These are phyloP conservation scores for Mamestra brassicae DNA, from an alignment of 2,888 invertebrate species.

Conservation along the genomic window DNA sequence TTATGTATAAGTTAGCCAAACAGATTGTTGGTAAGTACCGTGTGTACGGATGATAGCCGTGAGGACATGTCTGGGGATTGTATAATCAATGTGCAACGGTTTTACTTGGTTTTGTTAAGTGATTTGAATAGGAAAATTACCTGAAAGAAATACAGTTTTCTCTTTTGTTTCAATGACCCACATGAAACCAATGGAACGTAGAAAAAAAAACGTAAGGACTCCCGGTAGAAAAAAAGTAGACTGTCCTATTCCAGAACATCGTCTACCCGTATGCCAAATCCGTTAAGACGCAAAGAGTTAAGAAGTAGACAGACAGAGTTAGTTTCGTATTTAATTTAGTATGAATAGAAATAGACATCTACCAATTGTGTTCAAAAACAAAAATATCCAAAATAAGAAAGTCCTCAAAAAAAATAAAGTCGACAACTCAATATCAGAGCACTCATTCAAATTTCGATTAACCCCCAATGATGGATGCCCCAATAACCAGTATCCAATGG, in stretches of 20 bases:
- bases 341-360: too few relatives aligned
- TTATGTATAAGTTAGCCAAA: conserved; percentile 53
- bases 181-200: too few relatives aligned
- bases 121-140: neutral
- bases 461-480: conserved; percentile 77
- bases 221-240: too few relatives aligned
- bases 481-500: conserved; percentile 74
- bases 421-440: conserved; percentile 26
- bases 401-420: neutral
- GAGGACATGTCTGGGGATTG: neutral
- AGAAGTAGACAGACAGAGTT: too few relatives aligned
- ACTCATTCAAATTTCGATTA: conserved; percentile 65
- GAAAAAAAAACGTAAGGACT: too few relatives aligned
- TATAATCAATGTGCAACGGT: conserved; percentile 29
- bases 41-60: neutral
- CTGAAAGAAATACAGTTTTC: too few relatives aligned
- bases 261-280: too few relatives aligned
- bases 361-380: too few relatives aligned
- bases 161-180: too few relatives aligned
- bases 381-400: neutral
- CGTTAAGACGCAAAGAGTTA: too few relatives aligned
- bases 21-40: conserved; percentile 30
- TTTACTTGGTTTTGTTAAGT: neutral
- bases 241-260: too few relatives aligned
- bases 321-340: too few relatives aligned